A percentile compares a stretch with the other conserved stretches of the same genome.
Evolutionary conservation across 2,888 invertebrate species (phyloP).

Genomic region (Leistus spinibarbis): DNA sequence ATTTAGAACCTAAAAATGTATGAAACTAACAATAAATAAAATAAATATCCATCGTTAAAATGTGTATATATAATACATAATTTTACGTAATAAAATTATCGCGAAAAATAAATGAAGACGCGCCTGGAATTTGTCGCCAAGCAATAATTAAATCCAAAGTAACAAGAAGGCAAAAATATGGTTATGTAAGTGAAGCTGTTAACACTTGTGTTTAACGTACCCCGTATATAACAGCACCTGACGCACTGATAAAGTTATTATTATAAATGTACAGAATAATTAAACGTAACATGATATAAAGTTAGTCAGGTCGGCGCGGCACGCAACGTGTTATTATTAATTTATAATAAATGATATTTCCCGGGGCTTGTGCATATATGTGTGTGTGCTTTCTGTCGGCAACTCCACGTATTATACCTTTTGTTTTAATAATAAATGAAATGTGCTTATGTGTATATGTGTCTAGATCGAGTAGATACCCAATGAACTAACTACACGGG

Average conservation of each 20-base stretch:
- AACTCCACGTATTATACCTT: not conserved
- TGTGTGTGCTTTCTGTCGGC: constrained; percentile 1
- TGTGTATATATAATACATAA: no score
- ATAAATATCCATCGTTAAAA: no score
- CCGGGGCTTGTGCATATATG: not conserved
- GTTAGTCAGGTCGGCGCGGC: not conserved
- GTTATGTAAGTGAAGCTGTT: not conserved
- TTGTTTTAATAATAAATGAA: not conserved
- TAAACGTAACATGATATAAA: constrained; percentile 32
- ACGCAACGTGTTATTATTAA: constrained; percentile 29
- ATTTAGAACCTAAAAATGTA: no score
- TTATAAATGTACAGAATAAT: constrained; percentile 31
- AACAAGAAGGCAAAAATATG: not conserved
- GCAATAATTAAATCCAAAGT: not conserved
- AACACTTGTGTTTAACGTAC: constrained; percentile 18
- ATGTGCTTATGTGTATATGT: not conserved
- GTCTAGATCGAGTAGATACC: constrained; percentile 24
- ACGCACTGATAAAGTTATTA: constrained; percentile 30
- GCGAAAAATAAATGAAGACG: no score
- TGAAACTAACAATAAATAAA: no score
- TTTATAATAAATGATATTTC: constrained; percentile 34
- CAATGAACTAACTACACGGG: constrained; percentile 24
- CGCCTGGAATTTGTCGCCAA: no score
- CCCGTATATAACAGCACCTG: constrained; percentile 23
- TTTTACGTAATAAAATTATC: no score